Base-by-base conservation (phyloP, 2,888 invertebrate genomes). In the Sinopyrophorus schimmeli region DNA sequence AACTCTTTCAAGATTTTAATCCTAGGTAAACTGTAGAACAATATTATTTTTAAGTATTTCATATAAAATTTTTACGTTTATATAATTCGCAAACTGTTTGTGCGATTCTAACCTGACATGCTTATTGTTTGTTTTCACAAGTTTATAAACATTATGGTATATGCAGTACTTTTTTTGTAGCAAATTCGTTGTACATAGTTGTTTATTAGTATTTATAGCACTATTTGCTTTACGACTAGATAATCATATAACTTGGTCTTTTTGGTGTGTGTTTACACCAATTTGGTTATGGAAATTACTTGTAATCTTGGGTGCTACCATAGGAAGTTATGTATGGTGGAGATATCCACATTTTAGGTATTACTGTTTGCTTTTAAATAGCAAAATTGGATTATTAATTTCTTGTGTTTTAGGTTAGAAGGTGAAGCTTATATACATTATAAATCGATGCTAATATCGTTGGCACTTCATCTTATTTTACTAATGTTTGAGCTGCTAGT, bases 231-330 rank as follows among this genome's bases (percentile, higher is more conserved):
- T 99, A 64, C 84, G 91, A 65, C 78, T 95, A 61, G 99, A 99
- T 77, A 85, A 87, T 55, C 82, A 83, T 51, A 86, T 92, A 69
- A 82, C 89, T 68, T 95, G 95, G 92, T 93, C 92, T 32, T 97
- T 89, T 74, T 97, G 96, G 95, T 86, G 90, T 4, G 87, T 99
- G 27, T 98, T 99, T 74, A 82, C 89, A 11, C 98, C 99, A 37
- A 86, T 99, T 68, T 99, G 96, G 96, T 83, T 95, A 61, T 98
- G 98, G 95, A 98, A 99, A 72, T 81, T 84, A 54, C 80, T 95
- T 69, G 96, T 94, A 9, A 86, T 97, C 24, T 68, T 86, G 41
- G 98, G 97, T 48, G 95, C 96, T 26, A 82, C 87, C 31, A 82
- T 95, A 47, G 98, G 98, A 37, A 92, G 92, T 61, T 89, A 91